Evolutionary conservation across 2,113 vertebrate genomes (phyloP), one percentile per base, ranked within the genome.

Genomic region (Carollia perspicillata): DNA sequence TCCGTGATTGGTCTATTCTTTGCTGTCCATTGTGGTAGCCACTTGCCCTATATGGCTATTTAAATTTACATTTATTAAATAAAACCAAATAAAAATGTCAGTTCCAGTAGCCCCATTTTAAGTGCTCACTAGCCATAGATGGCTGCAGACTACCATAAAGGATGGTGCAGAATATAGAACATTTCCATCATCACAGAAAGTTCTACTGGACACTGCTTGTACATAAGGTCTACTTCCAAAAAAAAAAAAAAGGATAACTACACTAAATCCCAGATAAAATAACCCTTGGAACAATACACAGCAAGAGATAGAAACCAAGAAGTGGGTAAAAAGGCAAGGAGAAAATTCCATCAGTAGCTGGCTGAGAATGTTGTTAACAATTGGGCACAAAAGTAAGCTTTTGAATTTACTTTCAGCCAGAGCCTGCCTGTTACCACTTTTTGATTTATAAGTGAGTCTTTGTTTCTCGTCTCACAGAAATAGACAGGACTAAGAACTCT

Each of bases 381-480:
- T n/a, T 83, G 78, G 58, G 18, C 74, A 35, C 1, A 18, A 91
- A 77, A 81, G 69, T 58, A 42, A 87, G 53, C 35, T 60, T 93
- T 23, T 6, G 71, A 44, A 71, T 91, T 86, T 87, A 55, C 37
- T 55, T 40, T 74, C 37, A 80, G 37, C 51, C 22, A 65, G 35
- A 89, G 13, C 74, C 83, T 85, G 8, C 20, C 28, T 37, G 58
- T 78, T 83, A 69, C 30, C 35, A n/a, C 17, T 47, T n/a, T 90
- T 63, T 93, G 5, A 84, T 37, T 78, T 85, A 20, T 5, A 77
- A 92, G 58, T 72, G 65, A 86, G 63, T 84, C 89, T 77, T 81
- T 89, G 75, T 84, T 97, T 86, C 88, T 95, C 49, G 23, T 65
- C 37, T 53, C 78, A 72, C 35, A 71, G 35, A 88, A 84, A 60